A percentile compares a stretch with the other conserved stretches of the same genome.
Evolutionary conservation across 2,888 invertebrate genomes (phyloP).

Genomic region (Exocentrus adspersus): DNA sequence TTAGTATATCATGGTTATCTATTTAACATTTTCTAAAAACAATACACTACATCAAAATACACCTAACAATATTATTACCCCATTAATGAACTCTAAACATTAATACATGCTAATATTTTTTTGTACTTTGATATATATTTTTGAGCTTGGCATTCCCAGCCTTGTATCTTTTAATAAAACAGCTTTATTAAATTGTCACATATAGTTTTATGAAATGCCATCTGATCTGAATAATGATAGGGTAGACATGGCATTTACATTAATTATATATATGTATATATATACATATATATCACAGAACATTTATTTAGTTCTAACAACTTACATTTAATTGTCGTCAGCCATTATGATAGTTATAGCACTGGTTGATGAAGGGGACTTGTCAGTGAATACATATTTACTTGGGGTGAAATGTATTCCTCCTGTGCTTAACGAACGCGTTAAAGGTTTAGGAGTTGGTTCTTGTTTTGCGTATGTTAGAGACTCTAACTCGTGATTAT

Average conservation of each 20-base stretch:
- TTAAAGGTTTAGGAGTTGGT: constrained; percentile 45
- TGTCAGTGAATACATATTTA: constrained; percentile 63
- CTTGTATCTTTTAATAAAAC: constrained; percentile 2
- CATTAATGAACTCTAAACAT: background rate
- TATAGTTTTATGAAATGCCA: constrained; percentile 27
- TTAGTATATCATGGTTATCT: background rate
- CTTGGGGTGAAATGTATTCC: constrained; percentile 64
- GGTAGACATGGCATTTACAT: constrained; percentile 32
- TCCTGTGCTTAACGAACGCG: constrained; percentile 55
- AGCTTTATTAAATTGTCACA: constrained; percentile 11
- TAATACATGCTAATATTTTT: background rate
- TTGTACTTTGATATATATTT: background rate
- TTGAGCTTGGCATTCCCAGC: background rate
- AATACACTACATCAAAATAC: constrained; percentile 1
- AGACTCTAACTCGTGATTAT: constrained; percentile 70
- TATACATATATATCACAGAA: constrained; percentile 58
- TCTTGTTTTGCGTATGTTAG: constrained; percentile 52
- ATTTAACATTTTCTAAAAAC: constrained; percentile 1
- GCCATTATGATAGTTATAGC: constrained; percentile 74
- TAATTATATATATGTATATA: constrained; percentile 36
- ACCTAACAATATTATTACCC: constrained; percentile 1
- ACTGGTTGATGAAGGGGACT: constrained; percentile 67
- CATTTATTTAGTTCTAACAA: constrained; percentile 55
- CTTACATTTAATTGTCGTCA: constrained; percentile 65
- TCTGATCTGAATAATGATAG: constrained; percentile 31